A percentile compares a stretch with the other conserved stretches of the same genome.
Evolutionary conservation across 2,113 vertebrate species (phyloP).

Genomic region (Gallinago media): DNA sequence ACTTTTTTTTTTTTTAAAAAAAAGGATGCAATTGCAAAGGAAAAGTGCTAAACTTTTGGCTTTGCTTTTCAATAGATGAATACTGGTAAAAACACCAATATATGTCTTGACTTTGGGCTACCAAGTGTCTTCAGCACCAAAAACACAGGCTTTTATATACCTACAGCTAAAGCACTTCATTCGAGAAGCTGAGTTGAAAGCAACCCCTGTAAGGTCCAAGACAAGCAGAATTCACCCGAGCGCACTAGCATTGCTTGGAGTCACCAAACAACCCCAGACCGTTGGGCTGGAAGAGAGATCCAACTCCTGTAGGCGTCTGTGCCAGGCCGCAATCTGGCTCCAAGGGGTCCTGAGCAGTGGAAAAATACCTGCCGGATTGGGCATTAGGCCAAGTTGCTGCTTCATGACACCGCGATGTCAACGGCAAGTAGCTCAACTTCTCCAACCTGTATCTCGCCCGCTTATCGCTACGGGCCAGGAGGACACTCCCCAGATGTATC

Average conservation of each 20-base stretch:
- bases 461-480: neutral
- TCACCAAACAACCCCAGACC: neutral
- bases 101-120: neutral
- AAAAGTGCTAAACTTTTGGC: neutral
- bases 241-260: neutral
- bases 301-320: neutral
- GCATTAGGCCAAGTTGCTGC: too few species aligned
- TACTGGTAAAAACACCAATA: neutral
- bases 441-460: neutral
- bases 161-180: neutral
- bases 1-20: neutral
- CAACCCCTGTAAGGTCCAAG: neutral
- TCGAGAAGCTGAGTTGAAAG: neutral
- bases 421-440: neutral
- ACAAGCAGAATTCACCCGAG: neutral
- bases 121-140: neutral
- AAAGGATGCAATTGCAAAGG: neutral
- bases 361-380: neutral
- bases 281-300: neutral
- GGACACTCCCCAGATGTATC: neutral
- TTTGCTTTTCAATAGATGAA: neutral
- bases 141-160: neutral
- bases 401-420: neutral
- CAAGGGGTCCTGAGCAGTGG: neutral
- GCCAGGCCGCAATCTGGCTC: neutral